Conservation (phyloP, 2,888 invertebrate species). For the Drosophila recens region DNA sequence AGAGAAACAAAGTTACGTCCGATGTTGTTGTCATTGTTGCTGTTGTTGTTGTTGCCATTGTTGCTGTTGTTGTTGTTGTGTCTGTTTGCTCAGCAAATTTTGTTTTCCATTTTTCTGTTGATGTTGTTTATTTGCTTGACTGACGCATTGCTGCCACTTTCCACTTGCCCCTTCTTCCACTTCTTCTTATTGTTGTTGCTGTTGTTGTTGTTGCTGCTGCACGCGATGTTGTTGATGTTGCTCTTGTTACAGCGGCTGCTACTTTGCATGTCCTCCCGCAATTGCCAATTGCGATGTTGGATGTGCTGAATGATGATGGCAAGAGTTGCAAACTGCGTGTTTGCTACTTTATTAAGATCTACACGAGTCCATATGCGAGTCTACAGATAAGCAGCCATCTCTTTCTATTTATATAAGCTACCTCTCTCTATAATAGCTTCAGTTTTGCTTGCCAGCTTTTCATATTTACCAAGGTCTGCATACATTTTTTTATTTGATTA, state of each 20-base stretch:
- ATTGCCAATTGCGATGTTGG: slow-evolving; percentile 14
- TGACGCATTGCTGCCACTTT: slow-evolving; percentile 68
- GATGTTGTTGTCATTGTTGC: background rate
- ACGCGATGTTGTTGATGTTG: slow-evolving; percentile 52
- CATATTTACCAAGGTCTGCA: background rate
- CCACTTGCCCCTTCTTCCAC: background rate
- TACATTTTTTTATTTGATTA: background rate
- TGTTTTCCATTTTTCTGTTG: slow-evolving; percentile 54
- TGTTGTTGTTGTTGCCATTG: slow-evolving; percentile 63
- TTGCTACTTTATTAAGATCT: slow-evolving; percentile 23
- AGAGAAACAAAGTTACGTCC: slow-evolving; percentile 65
- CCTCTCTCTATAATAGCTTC: background rate
- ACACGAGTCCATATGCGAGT: background rate
- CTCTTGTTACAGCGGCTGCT: slow-evolving; percentile 25
- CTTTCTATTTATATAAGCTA: background rate
- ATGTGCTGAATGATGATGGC: slow-evolving; percentile 1
- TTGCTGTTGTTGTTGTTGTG: slow-evolving; percentile 54
- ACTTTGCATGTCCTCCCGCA: slow-evolving; percentile 52
- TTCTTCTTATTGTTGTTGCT: slow-evolving; percentile 10
- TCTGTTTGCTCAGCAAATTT: slow-evolving; percentile 73
- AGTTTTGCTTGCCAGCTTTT: background rate
- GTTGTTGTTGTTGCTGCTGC: slow-evolving; percentile 27
- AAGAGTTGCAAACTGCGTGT: slow-evolving; percentile 11
- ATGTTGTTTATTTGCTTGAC: slow-evolving; percentile 72
- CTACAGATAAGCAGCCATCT: background rate